Evolutionary conservation across 2,797 vertebrate species (phyloP), one percentile per base, ranked within the genome.

Genomic region (Pteropus rufus): DNA sequence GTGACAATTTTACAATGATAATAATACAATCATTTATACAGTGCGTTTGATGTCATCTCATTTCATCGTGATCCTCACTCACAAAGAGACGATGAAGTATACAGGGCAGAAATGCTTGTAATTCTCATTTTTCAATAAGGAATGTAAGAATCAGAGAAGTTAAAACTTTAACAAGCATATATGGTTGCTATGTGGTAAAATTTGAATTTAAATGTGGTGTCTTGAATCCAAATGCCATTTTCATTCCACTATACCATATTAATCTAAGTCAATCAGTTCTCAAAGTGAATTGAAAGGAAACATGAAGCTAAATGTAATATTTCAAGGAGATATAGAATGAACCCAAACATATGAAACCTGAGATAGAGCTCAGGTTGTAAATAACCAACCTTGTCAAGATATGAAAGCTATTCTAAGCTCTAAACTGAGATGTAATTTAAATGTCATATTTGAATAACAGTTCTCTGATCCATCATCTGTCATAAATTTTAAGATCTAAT

Each of bases 401-500:
- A 90, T 3, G 62, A 97, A 95, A 97, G 26, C 49, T 36, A 97
- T 92, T 91, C 92, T 4, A 29, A 46, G 89, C 36, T 93, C 82
- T 79, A 95, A 96, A 97, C 95, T 88, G n/a, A 82, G 97, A 75
- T 97, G 26, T 56, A 91, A 89, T 92, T 93, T 96, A 91, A 98
- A 97, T 86, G 54, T 92, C 77, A 94, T 90, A 88, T 92, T 98
- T 96, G 92, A 90, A 69, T 96, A 95, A 94, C 80, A 91, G 80
- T 60, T 73, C 65, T 94, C 6, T 75, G 92, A 97, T 82, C 52
- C n/a, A 89, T 97, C 81, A 92, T 86, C 83, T 92, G n/a, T 54
- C 73, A 96, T 96, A 76, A 93, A 89, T 15, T 14, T 4, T 82
- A 96, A 92, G n/a, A 92, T 82, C 31, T 62, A 75, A 94, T 95